Evolutionary conservation across 2,797 vertebrate genomes (phyloP).

Genomic region (Sciurus vulgaris): DNA sequence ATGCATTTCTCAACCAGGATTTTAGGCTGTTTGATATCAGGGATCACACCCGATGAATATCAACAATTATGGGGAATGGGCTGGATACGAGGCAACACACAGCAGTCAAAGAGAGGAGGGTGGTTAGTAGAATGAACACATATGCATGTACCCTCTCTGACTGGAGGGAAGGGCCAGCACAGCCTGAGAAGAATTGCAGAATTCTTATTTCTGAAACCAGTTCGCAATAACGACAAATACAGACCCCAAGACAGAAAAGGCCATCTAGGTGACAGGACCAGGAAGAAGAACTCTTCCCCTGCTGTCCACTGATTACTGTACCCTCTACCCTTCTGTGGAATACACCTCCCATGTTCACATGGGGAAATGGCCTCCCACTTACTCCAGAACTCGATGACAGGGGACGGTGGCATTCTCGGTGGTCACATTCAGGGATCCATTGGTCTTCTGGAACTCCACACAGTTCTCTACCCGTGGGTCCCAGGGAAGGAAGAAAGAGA

Average conservation of each 20-base stretch:
- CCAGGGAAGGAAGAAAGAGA: constrained; percentile 60
- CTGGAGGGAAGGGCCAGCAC: rapidly evolving
- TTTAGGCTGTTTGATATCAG: background rate
- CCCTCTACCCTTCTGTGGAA: background rate
- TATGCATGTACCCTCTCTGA: rapidly evolving
- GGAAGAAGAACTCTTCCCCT: background rate
- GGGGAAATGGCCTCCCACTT: constrained; percentile 86
- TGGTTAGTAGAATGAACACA: rapidly evolving
- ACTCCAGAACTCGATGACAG: constrained; percentile 99
- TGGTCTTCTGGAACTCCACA: constrained; percentile 93
- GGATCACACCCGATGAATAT: background rate
- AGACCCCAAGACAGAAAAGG: background rate
- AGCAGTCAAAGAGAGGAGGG: background rate
- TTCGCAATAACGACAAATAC: background rate
- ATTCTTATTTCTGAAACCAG: background rate
- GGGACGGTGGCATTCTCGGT: constrained; percentile 94
- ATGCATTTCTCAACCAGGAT: background rate
- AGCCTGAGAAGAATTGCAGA: background rate
- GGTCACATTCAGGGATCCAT: constrained; percentile 90
- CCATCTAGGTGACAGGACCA: background rate
- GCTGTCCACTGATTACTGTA: background rate
- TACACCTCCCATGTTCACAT: background rate
- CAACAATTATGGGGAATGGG: rapidly evolving
- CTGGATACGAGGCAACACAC: background rate
- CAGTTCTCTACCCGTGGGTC: constrained; percentile 87